Evolutionary conservation across 2,113 vertebrate genomes (phyloP), one percentile per base, ranked within the genome.

Genomic region (Dicerorhinus sumatrensis): DNA sequence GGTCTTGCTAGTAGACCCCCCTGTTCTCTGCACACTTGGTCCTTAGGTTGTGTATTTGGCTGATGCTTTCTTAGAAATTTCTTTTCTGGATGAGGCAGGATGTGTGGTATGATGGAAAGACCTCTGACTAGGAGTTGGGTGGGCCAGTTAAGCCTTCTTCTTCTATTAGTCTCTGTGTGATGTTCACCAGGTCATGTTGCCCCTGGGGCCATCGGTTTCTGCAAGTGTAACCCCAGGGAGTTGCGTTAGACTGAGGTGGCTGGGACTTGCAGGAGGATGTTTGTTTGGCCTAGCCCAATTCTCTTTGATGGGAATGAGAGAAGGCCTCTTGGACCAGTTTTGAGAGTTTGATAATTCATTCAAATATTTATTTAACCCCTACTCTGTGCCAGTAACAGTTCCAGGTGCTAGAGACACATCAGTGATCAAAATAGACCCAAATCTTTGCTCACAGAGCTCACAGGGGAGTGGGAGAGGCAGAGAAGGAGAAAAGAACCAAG

Each of bases 401-500:
- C 6, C 31, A 27, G 54, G n/a, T 42, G 42, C 84, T 67, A 21
- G 46, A 27, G 46, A 2, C 8, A 7, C 2, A 4, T 33, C 21
- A 12, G 8, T 20, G 75, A 48, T 2, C n/a, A 51, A 18, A 46
- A 17, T 0, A 8, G 70, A 58, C 21, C 11, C 0, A 4, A 7
- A 0, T 20, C 62, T 33, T 3, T 42, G 58, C 4, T 31, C 16
- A 1, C 1, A 0, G 77, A 2, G 79, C 79, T 21, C 2, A 3
- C 5, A 0, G 33, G 1, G 6, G 17, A 4, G 31, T 6, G 12
- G 82, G 70, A 69, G 58, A 9, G 42, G 36, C 6, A 21, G 70
- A 11, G 31, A 13, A 25, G 6, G 6, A n/a, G 21, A 4, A 0
- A 1, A 54, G 51, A 3, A 0, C 60, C 42, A 1, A 3, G 0